phyloP scores from a whole-genome alignment of 2,888 invertebrate species.

The Papilio elwesi region DNA sequence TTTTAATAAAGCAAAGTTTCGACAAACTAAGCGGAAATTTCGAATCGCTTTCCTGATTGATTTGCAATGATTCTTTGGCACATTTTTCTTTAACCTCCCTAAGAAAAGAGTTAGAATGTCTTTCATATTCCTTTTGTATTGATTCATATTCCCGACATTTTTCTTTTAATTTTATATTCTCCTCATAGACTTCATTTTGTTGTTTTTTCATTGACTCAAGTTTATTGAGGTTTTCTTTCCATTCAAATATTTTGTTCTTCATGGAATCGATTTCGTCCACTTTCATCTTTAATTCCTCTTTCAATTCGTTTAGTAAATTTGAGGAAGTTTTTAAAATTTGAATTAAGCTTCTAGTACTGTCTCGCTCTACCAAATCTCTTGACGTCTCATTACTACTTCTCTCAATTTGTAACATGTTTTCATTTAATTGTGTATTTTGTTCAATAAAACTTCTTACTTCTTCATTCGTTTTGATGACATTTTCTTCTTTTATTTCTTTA shows the following conservation, averaged over 20 bases:
- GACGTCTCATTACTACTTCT: conserved; percentile 49
- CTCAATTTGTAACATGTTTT: conserved; percentile 52
- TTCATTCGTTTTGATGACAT: conserved; percentile 50
- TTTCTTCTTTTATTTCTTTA: conserved; percentile 47
- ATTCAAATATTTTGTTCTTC: conserved; percentile 57
- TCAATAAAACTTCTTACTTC: conserved; percentile 55
- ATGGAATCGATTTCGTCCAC: conserved; percentile 57
- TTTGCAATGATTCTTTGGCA: conserved; percentile 37
- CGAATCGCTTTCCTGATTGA: conserved; percentile 44
- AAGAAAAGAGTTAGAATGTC: conserved; percentile 32
- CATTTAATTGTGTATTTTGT: conserved; percentile 52
- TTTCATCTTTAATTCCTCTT: conserved; percentile 60
- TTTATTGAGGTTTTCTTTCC: conserved; percentile 58
- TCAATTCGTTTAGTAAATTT: conserved; percentile 55
- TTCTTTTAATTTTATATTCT: conserved; percentile 60
- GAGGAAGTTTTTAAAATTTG: conserved; percentile 54
- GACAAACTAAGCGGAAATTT: conserved; percentile 67
- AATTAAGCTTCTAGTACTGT: conserved; percentile 51
- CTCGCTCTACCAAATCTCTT: conserved; percentile 50
- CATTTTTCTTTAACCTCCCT: conserved; percentile 39
- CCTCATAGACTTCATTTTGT: conserved; percentile 55
- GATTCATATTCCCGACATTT: conserved; percentile 39
- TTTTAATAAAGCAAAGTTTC: conserved; percentile 67
- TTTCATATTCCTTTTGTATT: conserved; percentile 38
- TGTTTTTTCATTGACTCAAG: conserved; percentile 60